Evolutionary conservation across 2,113 vertebrate genomes (phyloP), one percentile per base, ranked within the genome.

Genomic region (Mionectes macconnelli): DNA sequence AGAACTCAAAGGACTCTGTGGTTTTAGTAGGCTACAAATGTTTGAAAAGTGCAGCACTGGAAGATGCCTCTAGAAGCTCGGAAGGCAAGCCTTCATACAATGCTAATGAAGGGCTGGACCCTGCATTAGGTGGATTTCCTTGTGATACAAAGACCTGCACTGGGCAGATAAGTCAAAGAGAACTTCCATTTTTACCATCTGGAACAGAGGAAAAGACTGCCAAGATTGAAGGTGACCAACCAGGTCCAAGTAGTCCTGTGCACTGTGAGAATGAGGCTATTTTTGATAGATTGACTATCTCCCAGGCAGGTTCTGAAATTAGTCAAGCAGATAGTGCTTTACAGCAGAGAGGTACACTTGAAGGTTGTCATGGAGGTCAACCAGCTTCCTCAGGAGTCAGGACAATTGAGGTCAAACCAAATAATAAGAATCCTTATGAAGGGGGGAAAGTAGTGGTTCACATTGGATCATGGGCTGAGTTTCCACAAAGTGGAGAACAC

Each of bases 1-100:
- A 99, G 95, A 99, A 98, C 95, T 99, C 99, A 88, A 99, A 99
- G 95, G 99, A 99, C 97, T 99, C 99, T 53, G 99, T 99, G 74
- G 97, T 99, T 94, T 97, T 99, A 93, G 99, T 99, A 91, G 99
- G 99, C 94, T 99, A 99, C 97, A 99, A 99, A 96, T 99, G 99
- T 98, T 98, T 99, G 95, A 99, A 99, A 98, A 98, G 94, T 90
- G 96, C 98, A 78, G 97, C 97, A 92, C 77, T 98, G 89, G 98
- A 98, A 94, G 97, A 98, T 73, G 96, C 97, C 76, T 97, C 94
- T 96, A 99, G 98, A 91, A 97, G 96, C 94, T 98, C 98, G 91
- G 99, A 99, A 97, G 98, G 97, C n/a, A 98, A 97, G 84, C 92
- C 96, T 97, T 97, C 98, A 13, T 85, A 85, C 93, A 98, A 91